Percentiles rank a stretch among this genome's conserved stretches.
Evolutionary conservation across 1,140 invertebrate genomes (phyloP).

Genomic region (Saccostrea cuccullata): DNA sequence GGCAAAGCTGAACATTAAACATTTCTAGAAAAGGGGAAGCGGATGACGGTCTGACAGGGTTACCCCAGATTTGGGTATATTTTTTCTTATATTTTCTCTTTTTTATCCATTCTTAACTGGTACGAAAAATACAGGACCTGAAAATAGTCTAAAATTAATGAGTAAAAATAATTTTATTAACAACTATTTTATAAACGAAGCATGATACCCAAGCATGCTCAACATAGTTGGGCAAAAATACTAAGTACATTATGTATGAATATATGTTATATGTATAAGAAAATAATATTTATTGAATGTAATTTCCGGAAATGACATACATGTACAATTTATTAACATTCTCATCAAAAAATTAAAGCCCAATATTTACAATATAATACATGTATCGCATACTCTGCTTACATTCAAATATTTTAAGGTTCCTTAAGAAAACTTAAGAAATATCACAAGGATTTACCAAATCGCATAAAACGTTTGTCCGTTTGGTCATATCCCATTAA

Average conservation of each 20-base stretch:
- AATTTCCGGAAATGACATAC: conserved; percentile 53
- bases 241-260: background rate
- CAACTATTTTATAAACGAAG: conserved; percentile 40
- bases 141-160: background rate
- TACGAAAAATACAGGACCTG: background rate
- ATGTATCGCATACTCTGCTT: conserved; percentile 22
- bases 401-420: conserved; percentile 23
- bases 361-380: conserved; percentile 23
- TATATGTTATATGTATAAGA: conserved; percentile 37
- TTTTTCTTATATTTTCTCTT: background rate
- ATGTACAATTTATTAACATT: conserved; percentile 21
- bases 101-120: background rate
- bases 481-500: conserved; percentile 59
- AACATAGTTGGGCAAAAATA: conserved; percentile 31
- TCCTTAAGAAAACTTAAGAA: conserved; percentile 62
- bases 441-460: conserved; percentile 52
- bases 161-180: conserved; percentile 16
- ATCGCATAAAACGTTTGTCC: conserved; percentile 61
- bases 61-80: background rate
- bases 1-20: no score
- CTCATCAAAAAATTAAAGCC: conserved; percentile 1
- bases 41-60: no score
- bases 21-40: no score
- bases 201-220: conserved; percentile 15
- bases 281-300: conserved; percentile 43